Conservation (phyloP, 2,797 vertebrate species). For the Scomberomorus guttatus region DNA sequence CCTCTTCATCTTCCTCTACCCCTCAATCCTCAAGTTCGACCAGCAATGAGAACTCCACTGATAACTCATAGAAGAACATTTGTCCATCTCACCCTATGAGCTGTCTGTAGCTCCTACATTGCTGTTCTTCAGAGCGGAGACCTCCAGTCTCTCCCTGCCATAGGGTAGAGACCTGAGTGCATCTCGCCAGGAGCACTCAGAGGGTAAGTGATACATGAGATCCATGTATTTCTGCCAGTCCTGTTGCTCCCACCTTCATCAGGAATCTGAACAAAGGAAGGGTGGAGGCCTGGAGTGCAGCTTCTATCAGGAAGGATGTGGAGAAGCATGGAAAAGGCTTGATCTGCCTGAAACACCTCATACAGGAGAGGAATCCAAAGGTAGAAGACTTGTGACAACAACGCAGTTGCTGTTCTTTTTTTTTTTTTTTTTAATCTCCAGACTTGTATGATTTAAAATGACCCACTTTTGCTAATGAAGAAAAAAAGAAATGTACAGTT, state of each 20-base stretch:
- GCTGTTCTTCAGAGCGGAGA: constrained; percentile 61
- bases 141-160: constrained; percentile 63
- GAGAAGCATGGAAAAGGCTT: constrained; percentile 51
- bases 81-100: constrained; percentile 49
- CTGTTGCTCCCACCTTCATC: constrained; percentile 68
- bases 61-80: constrained; percentile 91
- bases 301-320: constrained; percentile 65
- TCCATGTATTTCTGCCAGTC: constrained; percentile 66
- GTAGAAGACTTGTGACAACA: constrained; percentile 57
- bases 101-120: constrained; percentile 61
- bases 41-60: constrained; percentile 93
- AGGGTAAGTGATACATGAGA: constrained; percentile 67
- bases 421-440: constrained; percentile 31
- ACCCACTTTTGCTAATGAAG: constrained; percentile 58
- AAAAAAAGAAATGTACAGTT: constrained; percentile 54
- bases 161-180: constrained; percentile 60
- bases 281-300: constrained; percentile 57
- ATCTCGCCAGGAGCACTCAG: constrained; percentile 57
- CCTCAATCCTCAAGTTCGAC: constrained; percentile 91
- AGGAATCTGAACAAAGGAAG: constrained; percentile 70
- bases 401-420: constrained; percentile 37
- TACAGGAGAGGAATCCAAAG: constrained; percentile 71
- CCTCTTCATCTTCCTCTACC: constrained; percentile 87
- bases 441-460: constrained; percentile 61
- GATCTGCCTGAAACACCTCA: constrained; percentile 57